These are phyloP conservation scores for Pantherophis vulpinus DNA, from an alignment of 2,797 vertebrate genomes.

Conservation along the genomic window DNA sequence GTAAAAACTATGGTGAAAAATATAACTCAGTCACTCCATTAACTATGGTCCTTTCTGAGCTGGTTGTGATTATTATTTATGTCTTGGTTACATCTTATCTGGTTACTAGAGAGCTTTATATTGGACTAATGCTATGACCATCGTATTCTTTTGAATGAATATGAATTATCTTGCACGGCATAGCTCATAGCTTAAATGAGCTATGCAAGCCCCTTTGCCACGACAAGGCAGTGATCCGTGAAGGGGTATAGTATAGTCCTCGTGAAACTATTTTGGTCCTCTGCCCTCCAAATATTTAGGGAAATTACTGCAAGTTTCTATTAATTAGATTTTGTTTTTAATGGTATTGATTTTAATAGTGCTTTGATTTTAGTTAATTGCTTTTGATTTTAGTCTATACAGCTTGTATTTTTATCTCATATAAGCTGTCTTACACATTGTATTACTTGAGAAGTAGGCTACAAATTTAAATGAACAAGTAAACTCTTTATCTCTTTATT, in stretches of 20 bases:
- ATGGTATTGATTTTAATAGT: background rate
- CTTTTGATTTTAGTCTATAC: background rate
- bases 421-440: background rate
- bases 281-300: background rate
- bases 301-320: background rate
- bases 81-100: background rate
- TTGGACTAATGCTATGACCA: background rate
- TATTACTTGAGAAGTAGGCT: background rate
- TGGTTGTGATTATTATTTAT: background rate
- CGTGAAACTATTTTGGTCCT: background rate
- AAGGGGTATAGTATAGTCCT: background rate
- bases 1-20: background rate
- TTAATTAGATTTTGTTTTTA: background rate
- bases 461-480: background rate
- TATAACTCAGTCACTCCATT: background rate
- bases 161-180: no score
- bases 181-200: no score
- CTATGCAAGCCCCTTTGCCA: no score
- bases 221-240: no score
- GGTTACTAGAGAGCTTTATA: background rate
- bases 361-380: background rate
- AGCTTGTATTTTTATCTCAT: background rate
- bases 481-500: background rate
- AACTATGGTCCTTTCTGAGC: background rate
- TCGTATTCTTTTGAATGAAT: no score